Evolutionary conservation across 2,888 invertebrate genomes (phyloP).

Genomic region (Shargacucullia verbasci): DNA sequence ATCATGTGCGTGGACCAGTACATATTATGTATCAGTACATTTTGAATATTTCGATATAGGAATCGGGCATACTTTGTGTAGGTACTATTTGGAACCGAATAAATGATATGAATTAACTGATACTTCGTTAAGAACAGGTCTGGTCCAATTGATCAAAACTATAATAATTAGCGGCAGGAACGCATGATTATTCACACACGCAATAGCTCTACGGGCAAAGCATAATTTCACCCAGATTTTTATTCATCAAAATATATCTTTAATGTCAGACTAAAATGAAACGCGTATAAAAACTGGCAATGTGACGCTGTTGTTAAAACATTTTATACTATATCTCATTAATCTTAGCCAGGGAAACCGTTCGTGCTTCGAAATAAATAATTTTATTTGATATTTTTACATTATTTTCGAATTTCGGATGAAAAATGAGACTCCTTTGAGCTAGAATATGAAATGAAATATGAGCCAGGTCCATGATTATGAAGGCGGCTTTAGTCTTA

Average conservation of each 20-base stretch:
- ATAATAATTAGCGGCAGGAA: too few species aligned
- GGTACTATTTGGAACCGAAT: too few species aligned
- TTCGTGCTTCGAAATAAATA: slow-evolving; percentile 33
- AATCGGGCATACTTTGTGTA: too few species aligned
- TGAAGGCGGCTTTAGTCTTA: background rate
- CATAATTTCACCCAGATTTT: slow-evolving; percentile 7
- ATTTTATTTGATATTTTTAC: slow-evolving; percentile 42
- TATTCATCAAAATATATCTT: slow-evolving; percentile 18
- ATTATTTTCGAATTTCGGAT: slow-evolving; percentile 38
- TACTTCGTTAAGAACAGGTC: too few species aligned
- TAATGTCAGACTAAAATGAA: slow-evolving; percentile 33
- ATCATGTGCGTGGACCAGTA: too few species aligned
- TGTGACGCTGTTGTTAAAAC: slow-evolving; percentile 17
- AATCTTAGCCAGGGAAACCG: slow-evolving; percentile 37
- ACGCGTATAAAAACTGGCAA: slow-evolving; percentile 11
- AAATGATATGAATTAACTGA: too few species aligned
- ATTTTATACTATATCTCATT: slow-evolving; percentile 41
- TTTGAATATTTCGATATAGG: too few species aligned
- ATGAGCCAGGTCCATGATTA: background rate
- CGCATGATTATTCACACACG: background rate
- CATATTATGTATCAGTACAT: too few species aligned
- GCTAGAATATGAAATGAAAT: slow-evolving; percentile 27
- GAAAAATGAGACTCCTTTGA: slow-evolving; percentile 36
- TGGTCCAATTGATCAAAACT: too few species aligned
- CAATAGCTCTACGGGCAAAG: background rate